Conservation (phyloP, 2,797 vertebrate genomes). For the Parotocinclus haroldoi region DNA sequence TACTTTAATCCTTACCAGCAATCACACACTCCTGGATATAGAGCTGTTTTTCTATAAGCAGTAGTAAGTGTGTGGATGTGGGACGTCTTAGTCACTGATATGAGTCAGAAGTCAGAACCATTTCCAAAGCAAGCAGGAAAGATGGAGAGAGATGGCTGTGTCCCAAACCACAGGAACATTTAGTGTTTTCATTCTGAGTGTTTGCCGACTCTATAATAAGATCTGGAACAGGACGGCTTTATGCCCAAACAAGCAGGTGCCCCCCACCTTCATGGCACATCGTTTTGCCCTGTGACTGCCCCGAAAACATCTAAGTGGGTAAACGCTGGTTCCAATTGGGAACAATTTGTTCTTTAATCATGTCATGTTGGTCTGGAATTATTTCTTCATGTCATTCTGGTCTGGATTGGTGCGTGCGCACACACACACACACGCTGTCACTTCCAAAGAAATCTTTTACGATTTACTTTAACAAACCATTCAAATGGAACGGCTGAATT, state of each 20-base stretch:
- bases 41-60: neutral
- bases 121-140: constrained; percentile 56
- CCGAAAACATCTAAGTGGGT: neutral
- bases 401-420: neutral
- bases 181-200: constrained; percentile 20
- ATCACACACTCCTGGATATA: neutral
- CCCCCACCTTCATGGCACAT: constrained; percentile 20
- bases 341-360: constrained; percentile 1
- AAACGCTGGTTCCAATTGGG: neutral
- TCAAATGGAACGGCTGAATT: neutral
- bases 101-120: constrained; percentile 64
- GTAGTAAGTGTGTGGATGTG: constrained; percentile 31
- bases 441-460: neutral
- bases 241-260: constrained; percentile 8
- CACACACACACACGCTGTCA: neutral
- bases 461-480: neutral
- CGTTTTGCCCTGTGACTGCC: neutral
- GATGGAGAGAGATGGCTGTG: constrained; percentile 21
- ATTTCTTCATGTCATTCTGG: neutral
- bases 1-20: no score
- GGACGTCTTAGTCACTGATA: constrained; percentile 57
- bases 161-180: constrained; percentile 39
- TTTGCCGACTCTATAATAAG: constrained; percentile 35
- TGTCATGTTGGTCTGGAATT: neutral
- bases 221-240: constrained; percentile 18